Conservation (phyloP, 2,888 invertebrate species). For the Tetropium fuscum region DNA sequence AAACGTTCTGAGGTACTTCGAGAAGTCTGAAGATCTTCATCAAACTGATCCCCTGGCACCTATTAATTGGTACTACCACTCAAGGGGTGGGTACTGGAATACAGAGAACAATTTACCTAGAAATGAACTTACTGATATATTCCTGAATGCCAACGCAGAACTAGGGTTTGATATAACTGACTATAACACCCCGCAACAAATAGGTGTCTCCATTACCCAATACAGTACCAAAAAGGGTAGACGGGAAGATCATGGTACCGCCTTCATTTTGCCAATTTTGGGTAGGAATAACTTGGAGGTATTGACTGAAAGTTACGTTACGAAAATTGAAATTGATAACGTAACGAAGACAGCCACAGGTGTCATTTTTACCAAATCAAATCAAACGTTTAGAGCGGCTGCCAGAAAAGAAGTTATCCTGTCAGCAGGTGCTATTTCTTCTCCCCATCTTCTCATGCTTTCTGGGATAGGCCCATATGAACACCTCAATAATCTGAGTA, state of each 20-base stretch:
- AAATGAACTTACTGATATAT: conserved; percentile 57
- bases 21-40: conserved; percentile 73
- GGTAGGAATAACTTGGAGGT: conserved; percentile 72
- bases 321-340: conserved; percentile 70
- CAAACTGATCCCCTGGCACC: conserved; percentile 60
- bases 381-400: conserved; percentile 57
- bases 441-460: conserved; percentile 80
- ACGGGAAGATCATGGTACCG: conserved; percentile 70
- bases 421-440: conserved; percentile 81
- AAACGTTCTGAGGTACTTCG: conserved; percentile 68
- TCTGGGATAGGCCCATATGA: conserved; percentile 75
- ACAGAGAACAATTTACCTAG: conserved; percentile 71
- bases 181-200: conserved; percentile 61
- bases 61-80: conserved; percentile 68
- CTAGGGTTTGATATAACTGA: conserved; percentile 64
- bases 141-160: conserved; percentile 60
- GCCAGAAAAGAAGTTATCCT: conserved; percentile 71
- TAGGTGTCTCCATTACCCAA: conserved; percentile 65
- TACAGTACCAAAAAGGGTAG: conserved; percentile 68
- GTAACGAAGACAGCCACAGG: conserved; percentile 65
- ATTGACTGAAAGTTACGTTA: conserved; percentile 69
- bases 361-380: conserved; percentile 52
- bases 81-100: conserved; percentile 71
- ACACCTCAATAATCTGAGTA: conserved; percentile 69
- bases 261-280: conserved; percentile 70